Evolutionary conservation across 64 coral and sea anemone species (phyloP).

Genomic region (Exaiptasia diaphana): DNA sequence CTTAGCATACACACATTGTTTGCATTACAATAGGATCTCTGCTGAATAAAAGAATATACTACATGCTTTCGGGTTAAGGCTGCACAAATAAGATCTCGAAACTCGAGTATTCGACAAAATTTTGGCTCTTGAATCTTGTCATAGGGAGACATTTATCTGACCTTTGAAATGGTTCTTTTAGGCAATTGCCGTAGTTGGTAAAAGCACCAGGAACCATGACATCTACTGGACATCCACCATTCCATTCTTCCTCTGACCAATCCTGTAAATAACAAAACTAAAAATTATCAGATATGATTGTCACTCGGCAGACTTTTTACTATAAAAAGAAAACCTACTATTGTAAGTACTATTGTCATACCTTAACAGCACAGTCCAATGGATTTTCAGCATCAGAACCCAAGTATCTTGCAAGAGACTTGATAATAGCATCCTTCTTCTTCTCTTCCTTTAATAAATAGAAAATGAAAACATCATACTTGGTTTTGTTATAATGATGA

Average conservation of each 20-base stretch:
- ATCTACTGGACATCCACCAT: conserved; percentile 92
- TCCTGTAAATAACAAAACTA: conserved; percentile 46
- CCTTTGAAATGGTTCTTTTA: conserved; percentile 77
- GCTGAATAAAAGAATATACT: no score
- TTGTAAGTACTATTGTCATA: neutral
- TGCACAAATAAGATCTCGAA: no score
- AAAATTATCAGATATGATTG: no score
- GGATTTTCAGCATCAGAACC: conserved; percentile 70
- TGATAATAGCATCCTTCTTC: conserved; percentile 62
- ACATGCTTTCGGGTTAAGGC: no score
- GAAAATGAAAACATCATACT: neutral
- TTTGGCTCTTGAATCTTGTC: no score
- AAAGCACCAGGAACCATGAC: conserved; percentile 86
- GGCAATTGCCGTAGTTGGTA: conserved; percentile 74
- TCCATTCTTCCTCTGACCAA: conserved; percentile 85
- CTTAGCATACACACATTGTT: no score
- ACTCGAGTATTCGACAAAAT: no score
- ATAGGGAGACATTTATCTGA: neutral
- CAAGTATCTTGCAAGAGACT: conserved; percentile 73
- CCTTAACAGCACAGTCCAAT: conserved; percentile 84
- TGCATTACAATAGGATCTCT: no score
- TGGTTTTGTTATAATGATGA: no score
- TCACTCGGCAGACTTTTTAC: neutral
- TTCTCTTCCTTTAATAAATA: conserved; percentile 63
- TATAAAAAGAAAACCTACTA: neutral